Evolutionary conservation across 2,888 invertebrate genomes (phyloP).

Genomic region (Xanthorhoe spadicearia): DNA sequence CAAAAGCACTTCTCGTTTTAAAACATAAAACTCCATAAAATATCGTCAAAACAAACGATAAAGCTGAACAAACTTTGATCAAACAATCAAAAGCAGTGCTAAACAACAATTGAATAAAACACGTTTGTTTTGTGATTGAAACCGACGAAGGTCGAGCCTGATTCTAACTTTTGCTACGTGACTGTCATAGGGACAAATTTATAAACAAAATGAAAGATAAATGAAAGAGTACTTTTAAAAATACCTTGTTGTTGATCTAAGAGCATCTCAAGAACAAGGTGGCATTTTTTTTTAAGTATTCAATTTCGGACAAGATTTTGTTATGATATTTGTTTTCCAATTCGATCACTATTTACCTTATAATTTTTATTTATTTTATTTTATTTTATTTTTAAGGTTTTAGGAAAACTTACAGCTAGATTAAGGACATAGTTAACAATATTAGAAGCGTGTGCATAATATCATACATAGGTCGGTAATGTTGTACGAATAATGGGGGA

Average conservation of each 20-base stretch:
- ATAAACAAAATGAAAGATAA: neutral
- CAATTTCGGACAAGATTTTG: no score
- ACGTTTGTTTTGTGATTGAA: slow-evolving; percentile 24
- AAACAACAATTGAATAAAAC: slow-evolving; percentile 30
- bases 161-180: slow-evolving; percentile 17
- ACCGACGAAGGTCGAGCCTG: neutral
- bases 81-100: slow-evolving; percentile 30
- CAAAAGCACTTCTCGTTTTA: slow-evolving; percentile 14
- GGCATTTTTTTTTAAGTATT: no score
- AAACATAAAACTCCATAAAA: slow-evolving; percentile 21
- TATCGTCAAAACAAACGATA: slow-evolving; percentile 26
- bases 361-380: no score
- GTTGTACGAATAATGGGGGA: no score
- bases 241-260: neutral
- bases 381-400: no score
- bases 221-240: neutral
- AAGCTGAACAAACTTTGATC: slow-evolving; percentile 28
- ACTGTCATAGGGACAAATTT: neutral
- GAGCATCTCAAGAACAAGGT: no score
- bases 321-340: no score
- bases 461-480: no score
- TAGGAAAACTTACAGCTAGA: no score
- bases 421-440: no score
- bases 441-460: no score
- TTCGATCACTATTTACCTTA: no score